Evolutionary conservation across 2,797 vertebrate species (phyloP).

Genomic region (Macroramphosus scolopax): DNA sequence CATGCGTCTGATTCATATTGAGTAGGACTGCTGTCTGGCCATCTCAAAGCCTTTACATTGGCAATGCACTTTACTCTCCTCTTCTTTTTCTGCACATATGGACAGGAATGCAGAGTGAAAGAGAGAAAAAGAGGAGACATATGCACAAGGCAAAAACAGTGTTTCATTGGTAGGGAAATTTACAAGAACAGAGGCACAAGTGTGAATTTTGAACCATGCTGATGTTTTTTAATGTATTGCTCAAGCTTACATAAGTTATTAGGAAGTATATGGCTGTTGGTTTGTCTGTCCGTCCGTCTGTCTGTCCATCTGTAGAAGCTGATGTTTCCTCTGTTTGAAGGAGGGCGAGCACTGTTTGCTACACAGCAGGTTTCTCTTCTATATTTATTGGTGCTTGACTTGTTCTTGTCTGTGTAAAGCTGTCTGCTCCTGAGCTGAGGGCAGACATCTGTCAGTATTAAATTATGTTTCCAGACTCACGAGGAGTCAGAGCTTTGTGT

Average conservation of each 20-base stretch:
- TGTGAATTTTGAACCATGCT: slow-evolving; percentile 72
- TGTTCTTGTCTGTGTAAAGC: slow-evolving; percentile 52
- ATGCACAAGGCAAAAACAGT: slow-evolving; percentile 79
- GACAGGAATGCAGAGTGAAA: slow-evolving; percentile 41
- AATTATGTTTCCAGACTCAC: slow-evolving; percentile 33
- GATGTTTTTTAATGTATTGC: slow-evolving; percentile 57
- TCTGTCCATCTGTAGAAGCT: slow-evolving; percentile 34
- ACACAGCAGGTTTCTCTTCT: slow-evolving; percentile 55
- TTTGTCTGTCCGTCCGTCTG: slow-evolving; percentile 33
- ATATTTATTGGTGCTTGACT: slow-evolving; percentile 62
- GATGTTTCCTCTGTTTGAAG: slow-evolving; percentile 41
- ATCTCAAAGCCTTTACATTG: slow-evolving; percentile 71
- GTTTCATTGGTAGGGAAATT: slow-evolving; percentile 68
- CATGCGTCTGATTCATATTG: slow-evolving; percentile 75
- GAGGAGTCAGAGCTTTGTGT: slow-evolving; percentile 26
- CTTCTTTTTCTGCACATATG: slow-evolving; percentile 56
- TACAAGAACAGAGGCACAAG: slow-evolving; percentile 77
- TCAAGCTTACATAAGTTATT: slow-evolving; percentile 50
- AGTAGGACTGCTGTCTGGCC: slow-evolving; percentile 61
- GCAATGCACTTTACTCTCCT: slow-evolving; percentile 81
- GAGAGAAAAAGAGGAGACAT: slow-evolving; percentile 56
- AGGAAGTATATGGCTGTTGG: slow-evolving; percentile 44
- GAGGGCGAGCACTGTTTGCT: slow-evolving; percentile 41
- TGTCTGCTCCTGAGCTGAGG: slow-evolving; percentile 22
- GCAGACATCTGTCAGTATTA: slow-evolving; percentile 59